Evolutionary conservation across 2,113 vertebrate genomes (phyloP).

Genomic region (Gallinago paraguaiae): DNA sequence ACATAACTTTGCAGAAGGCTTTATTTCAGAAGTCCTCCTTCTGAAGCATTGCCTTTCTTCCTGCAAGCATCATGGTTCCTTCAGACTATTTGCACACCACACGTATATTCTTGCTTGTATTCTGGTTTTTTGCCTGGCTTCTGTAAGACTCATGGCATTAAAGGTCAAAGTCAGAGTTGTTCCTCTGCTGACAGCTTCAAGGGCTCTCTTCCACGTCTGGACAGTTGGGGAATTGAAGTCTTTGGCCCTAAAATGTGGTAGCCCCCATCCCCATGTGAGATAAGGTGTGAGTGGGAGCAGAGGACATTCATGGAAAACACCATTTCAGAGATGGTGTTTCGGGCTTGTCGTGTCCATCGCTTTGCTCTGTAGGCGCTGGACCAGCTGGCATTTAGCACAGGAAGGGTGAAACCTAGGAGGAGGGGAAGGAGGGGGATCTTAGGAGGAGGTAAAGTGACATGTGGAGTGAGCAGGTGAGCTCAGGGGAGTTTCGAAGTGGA

Average conservation of each 20-base stretch:
- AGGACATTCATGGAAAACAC: not conserved
- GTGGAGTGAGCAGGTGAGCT: not conserved
- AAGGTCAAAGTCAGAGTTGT: not conserved
- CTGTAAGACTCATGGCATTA: not conserved
- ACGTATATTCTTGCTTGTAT: rapidly evolving
- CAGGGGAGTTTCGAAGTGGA: not conserved
- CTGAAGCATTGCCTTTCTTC: not conserved
- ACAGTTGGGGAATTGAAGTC: not conserved
- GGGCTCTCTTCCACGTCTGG: not conserved
- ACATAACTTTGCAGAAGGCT: not conserved
- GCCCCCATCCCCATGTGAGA: not conserved
- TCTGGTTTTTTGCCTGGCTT: not conserved
- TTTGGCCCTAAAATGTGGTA: not conserved
- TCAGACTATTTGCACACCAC: rapidly evolving
- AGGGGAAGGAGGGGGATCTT: not conserved
- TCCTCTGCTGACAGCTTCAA: not conserved
- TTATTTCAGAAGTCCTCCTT: not conserved
- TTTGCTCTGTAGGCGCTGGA: not conserved
- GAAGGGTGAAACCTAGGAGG: not conserved
- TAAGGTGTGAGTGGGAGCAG: not conserved
- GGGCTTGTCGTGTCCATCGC: not conserved
- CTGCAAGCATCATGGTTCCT: not conserved
- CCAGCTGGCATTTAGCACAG: not conserved
- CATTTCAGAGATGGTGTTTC: not conserved
- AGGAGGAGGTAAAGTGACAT: not conserved